Conservation (phyloP, 2,888 invertebrate genomes). For the Glyphotaelius pellucidus region DNA sequence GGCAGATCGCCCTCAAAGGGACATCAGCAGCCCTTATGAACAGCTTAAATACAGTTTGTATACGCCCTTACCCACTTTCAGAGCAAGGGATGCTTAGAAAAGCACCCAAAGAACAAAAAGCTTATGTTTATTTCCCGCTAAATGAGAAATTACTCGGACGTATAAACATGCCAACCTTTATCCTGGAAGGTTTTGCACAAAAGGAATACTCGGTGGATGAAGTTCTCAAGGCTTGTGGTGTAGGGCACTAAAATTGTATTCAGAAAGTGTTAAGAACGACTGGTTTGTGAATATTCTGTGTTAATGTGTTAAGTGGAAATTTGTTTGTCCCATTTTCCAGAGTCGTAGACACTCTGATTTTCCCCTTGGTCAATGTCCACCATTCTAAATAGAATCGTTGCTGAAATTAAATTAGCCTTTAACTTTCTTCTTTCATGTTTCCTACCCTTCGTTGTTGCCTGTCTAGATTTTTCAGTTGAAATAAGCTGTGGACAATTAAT, state of each 20-base stretch:
- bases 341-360: neutral
- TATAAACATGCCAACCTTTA: conserved; percentile 2
- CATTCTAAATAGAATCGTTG: neutral
- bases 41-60: neutral
- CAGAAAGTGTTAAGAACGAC: neutral
- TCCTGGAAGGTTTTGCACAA: neutral
- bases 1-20: neutral
- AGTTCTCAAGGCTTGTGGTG: neutral
- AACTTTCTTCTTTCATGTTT: neutral
- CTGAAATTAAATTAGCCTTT: no score
- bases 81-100: neutral
- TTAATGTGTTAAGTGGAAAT: neutral
- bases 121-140: neutral
- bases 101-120: neutral
- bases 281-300: neutral
- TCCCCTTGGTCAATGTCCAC: neutral
- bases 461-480: no score
- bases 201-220: neutral
- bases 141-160: neutral
- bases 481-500: no score
- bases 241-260: neutral
- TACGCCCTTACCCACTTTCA: neutral
- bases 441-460: no score
- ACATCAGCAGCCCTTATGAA: neutral
- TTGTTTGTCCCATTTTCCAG: neutral